Percentiles rank a stretch among this genome's conserved stretches.
Evolutionary conservation across 1,140 invertebrate species (phyloP).

Genomic region (Cotesia typhae): DNA sequence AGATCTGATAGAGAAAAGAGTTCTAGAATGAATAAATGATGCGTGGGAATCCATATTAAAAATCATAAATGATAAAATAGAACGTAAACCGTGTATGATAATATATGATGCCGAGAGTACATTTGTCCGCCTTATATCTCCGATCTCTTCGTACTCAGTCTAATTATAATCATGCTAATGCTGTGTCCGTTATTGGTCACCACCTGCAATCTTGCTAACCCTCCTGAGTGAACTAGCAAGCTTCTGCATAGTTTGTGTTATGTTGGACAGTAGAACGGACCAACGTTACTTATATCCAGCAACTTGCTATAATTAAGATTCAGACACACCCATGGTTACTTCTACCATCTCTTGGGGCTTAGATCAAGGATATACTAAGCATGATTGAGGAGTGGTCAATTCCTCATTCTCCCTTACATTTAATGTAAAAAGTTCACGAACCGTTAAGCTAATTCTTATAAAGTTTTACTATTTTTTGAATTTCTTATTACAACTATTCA

Average conservation of each 20-base stretch:
- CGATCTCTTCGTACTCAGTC: constrained; percentile 63
- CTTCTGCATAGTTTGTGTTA: constrained; percentile 34
- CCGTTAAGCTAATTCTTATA: no score
- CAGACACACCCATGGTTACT: constrained; percentile 64
- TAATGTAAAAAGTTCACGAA: constrained; percentile 5
- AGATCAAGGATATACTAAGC: constrained; percentile 48
- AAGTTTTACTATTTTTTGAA: no score
- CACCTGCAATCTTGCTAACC: constrained; percentile 36
- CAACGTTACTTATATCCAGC: constrained; percentile 40
- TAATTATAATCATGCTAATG: constrained; percentile 69
- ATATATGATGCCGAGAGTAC: constrained; percentile 40
- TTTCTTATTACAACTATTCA: no score
- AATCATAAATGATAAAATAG: constrained; percentile 43
- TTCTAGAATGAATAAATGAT: constrained; percentile 7
- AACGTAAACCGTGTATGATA: constrained; percentile 37
- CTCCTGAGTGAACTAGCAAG: constrained; percentile 40
- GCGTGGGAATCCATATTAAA: constrained; percentile 14
- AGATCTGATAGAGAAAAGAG: neutral
- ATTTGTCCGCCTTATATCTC: constrained; percentile 55
- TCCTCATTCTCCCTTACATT: constrained; percentile 27
- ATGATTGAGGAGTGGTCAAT: constrained; percentile 59
- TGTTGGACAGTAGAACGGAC: constrained; percentile 13
- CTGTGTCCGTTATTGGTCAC: constrained; percentile 42
- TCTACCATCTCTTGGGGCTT: constrained; percentile 60
- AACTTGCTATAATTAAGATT: constrained; percentile 65